Base-by-base conservation (phyloP, 2,797 vertebrate genomes). In the Allobates femoralis region DNA sequence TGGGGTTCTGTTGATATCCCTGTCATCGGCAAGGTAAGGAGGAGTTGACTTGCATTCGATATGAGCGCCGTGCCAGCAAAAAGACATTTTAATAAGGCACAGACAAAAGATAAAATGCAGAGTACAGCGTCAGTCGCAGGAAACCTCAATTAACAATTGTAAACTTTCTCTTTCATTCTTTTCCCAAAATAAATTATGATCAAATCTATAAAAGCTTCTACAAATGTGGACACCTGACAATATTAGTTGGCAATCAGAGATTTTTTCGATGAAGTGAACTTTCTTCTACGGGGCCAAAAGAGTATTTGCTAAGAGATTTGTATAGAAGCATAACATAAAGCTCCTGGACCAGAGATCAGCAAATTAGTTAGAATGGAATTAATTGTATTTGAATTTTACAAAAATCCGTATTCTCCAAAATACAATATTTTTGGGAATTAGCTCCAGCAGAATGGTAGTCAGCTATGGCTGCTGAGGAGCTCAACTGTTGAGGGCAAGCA, bases 1-100 rank as follows among this genome's bases (percentile, higher is more conserved):
- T 95, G 95, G 96, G 95, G 95, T 90, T 96, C 95, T 73, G 94
- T 96, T 95, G 96, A 96, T 94, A 96, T 97, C 91, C 95, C 96
- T 92, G 91, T 96, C 91, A 93, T 94, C 90, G 94, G 95, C 89
- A 94, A 94, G 96, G 94, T 95, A 92, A 94, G 90, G 88, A 87
- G 79, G 90, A 89, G 79, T 46, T 89, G 90, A 83, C 87, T 91
- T 89, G 92, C 86, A 89, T 89, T 91, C 21, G 0, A 85, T 89
- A 78, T 89, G 88, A 90, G 87, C 79, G 89, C 66, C 84, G 82
- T 85, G 76, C 85, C 84, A 81, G 86, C 89, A 90, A 90, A 85
- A 89, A 89, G 88, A 88, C 79, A 91, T 91, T 91, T 90, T 90
- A 88, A 91, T 90, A 88, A 89, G 89, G 88, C 46, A 75, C 41